Base-by-base conservation (phyloP, 2,888 invertebrate species). In the Lapara coniferarum region DNA sequence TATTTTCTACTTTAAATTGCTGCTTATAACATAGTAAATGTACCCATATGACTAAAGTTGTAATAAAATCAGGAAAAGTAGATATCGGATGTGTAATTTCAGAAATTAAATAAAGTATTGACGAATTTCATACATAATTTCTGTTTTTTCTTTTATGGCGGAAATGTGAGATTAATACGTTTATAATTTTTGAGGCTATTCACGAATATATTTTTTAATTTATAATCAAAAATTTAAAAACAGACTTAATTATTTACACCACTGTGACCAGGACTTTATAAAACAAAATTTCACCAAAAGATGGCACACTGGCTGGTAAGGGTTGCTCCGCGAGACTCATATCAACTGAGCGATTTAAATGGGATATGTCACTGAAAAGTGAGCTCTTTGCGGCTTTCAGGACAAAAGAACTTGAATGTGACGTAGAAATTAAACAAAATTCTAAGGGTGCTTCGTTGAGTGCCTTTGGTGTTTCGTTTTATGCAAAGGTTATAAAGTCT, bases 311-410 rank as follows among this genome's bases (percentile, higher is more conserved):
- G 71, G 76, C 75, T 74, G 77, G 80, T 74, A 79, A 78, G 63
- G 16, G 46, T 19, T 6, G 46, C 63, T n/a, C 74, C 74, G 77
- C 80, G 37, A 63, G 37, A n/a, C 73, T 70, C 78, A 81, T 85
- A 86, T 86, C 82, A 86, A 84, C 82, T 76, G 79, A 75, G 74
- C 81, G 78, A 84, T 85, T 85, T 82, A 84, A 85, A 85, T 80
- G 75, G 79, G 75, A 68, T 44, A 78, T 72, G 66, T 67, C 71
- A 74, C 74, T 78, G 78, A 75, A 81, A 82, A 81, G 78, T 81
- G 81, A 77, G 74, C 78, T 78, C 79, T 81, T 81, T 82, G 85
- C 74, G 83, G 85, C 81, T 72, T 67, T 70, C 37, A 53, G 59
- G 52, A 53, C 58, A 58, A 49, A 68, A 68, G 53, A 44, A 63